Base-by-base conservation (phyloP, 2,888 invertebrate genomes). In the Loripinus fragilis region DNA sequence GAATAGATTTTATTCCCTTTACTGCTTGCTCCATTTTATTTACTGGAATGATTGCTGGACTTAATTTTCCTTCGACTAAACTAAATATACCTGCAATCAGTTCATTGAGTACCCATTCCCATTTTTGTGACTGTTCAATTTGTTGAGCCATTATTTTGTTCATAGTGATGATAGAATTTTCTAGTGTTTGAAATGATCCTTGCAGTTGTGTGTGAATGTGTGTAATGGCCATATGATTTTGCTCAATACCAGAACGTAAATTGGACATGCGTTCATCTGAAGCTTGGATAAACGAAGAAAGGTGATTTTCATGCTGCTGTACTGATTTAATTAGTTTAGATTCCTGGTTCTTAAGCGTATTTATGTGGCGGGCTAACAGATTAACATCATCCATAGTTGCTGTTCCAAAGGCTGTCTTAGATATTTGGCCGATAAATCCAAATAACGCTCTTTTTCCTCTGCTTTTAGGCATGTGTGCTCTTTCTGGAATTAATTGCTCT, bases 311-410 rank as follows among this genome's bases (percentile, higher is more conserved):
- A 23, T 83, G 78, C 38, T 74, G 70, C 15, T 23, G 17, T 0
- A 78, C 1, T 1, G 60, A 30, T 20, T 60, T 5, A 5, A 33
- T 15, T 17, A 33, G 2, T 1, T 33, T 33, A 3, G 1, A 28
- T 33, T 25, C 7, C 17, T 2, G 12, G 25, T 33, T 60, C 1
- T 10, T 33, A 28, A 60, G 5, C 28, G 10, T 20, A 60, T 60
- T 60, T 7, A 60, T 33, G 33, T 60, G 60, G 1, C 17, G 8
- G 20, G 76, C 75, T 23, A 84, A 35, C 28, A 69, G 65, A 30
- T 75, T 60, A 25, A 81, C 76, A 71, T 84, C 84, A 48, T 73
- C 74, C 15, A 65, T 15, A 33, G 81, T 84, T 0, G 84, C 80
- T 15, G 80, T 81, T 5, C 80, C 77, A 74, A 84, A 79, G 0